Evolutionary conservation across 2,113 vertebrate species (phyloP), one percentile per base, ranked within the genome.

Genomic region (Triplophysa rosa): DNA sequence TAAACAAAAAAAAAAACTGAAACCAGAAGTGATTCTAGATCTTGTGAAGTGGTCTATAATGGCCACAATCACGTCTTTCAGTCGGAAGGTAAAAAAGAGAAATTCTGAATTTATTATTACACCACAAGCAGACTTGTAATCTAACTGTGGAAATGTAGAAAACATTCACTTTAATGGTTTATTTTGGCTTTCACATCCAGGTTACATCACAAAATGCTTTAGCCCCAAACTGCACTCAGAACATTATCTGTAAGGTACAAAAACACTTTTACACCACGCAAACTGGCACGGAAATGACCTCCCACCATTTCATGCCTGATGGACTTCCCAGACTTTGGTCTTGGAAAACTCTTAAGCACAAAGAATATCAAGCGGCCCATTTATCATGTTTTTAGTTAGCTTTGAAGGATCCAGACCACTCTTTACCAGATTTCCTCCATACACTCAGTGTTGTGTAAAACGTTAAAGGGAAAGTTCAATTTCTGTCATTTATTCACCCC

Each of bases 281-380:
- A 61, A 29, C 61, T 33, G 17, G 2, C 16, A 23, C 9, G 56
- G 54, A 80, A 75, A 37, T 29, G 33, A 37, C 65, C 58, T 56
- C 12, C 23, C 8, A 37, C 33, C 33, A 37, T 10, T 63, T 29
- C 8, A 37, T 52, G 16, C 33, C 37, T 72, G 56, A 83, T 62
- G 49, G n/a, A 29, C 64, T 79, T 76, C 33, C 52, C 76, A 83
- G 59, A 67, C 62, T 17, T 70, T 40, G 14, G 24, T 49, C 61
- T 52, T 58, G 47, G 61, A 67, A n/a, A 26, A 52, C 49, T 72
- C 56, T 63, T 79, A 54, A 40, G 67, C 11, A 42, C 58, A 33
- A 58, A 79, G 67, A 79, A 56, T 62, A 65, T 67, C 56, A 42
- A 29, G 23, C 72, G 19, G 63, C 66, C 17, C 58, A 10, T 67